These are phyloP conservation scores for Drosophila barbarae DNA, from an alignment of 2,888 invertebrate genomes.

Conservation along the genomic window DNA sequence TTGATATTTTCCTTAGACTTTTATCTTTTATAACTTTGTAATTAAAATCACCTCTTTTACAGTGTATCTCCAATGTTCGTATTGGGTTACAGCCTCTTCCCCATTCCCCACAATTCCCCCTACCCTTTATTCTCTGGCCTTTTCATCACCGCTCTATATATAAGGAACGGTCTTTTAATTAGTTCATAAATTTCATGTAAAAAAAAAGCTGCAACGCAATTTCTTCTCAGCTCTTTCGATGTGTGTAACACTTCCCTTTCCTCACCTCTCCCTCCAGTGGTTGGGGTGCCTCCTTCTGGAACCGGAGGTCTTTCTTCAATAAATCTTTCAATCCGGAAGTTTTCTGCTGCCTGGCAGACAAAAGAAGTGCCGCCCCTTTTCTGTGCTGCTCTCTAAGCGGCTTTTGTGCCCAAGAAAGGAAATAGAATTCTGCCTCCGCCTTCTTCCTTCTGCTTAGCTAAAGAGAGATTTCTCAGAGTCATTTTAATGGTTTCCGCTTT, in stretches of 20 bases:
- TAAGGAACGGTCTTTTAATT: slow-evolving; percentile 50
- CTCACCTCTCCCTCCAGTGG: not conserved
- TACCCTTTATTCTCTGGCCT: slow-evolving; percentile 1
- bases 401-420: slow-evolving; percentile 71
- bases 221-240: slow-evolving; percentile 10
- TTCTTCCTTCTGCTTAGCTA: slow-evolving; percentile 20
- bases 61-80: slow-evolving; percentile 31
- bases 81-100: slow-evolving; percentile 58
- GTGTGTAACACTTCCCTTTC: slow-evolving; percentile 13
- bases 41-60: not conserved
- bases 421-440: slow-evolving; percentile 56
- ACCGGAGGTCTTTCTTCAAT: slow-evolving; percentile 14
- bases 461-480: slow-evolving; percentile 47
- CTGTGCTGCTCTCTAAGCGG: slow-evolving; percentile 49
- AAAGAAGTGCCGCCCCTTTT: slow-evolving; percentile 39
- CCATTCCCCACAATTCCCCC: not conserved
- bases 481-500: slow-evolving; percentile 73
- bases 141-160: slow-evolving; percentile 29
- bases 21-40: not conserved
- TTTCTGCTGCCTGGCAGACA: slow-evolving; percentile 43
- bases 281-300: slow-evolving; percentile 9
- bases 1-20: not conserved
- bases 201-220: slow-evolving; percentile 33
- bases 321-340: slow-evolving; percentile 66
- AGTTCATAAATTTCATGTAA: slow-evolving; percentile 45